These are phyloP conservation scores for Sebastes schlegelii DNA, from an alignment of 2,113 vertebrate genomes.

Conservation along the genomic window DNA sequence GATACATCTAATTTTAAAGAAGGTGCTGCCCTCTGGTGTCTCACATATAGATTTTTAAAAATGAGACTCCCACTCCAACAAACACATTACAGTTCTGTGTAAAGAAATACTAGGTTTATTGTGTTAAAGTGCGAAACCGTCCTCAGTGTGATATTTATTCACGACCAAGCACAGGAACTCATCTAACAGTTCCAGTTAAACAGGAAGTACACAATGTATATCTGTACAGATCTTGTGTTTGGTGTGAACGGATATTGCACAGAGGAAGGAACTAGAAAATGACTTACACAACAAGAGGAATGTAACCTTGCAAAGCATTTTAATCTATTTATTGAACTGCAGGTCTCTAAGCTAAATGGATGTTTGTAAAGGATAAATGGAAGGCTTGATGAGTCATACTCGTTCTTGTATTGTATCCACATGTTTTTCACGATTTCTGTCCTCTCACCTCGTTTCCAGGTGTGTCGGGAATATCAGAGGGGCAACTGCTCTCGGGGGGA, in stretches of 20 bases:
- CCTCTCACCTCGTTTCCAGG: constrained; percentile 76
- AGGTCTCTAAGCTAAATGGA: constrained; percentile 9
- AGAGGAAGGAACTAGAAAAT: not conserved
- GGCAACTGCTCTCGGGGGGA: constrained; percentile 97
- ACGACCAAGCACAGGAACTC: not conserved
- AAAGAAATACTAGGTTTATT: not conserved
- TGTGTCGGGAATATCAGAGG: constrained; percentile 97
- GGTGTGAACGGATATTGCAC: not conserved
- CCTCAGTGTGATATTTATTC: not conserved
- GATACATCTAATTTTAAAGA: constrained; percentile 36
- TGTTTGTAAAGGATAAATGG: not conserved
- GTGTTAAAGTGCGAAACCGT: not conserved
- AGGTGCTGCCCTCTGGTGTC: constrained; percentile 81
- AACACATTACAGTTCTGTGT: not conserved
- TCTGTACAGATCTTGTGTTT: not conserved
- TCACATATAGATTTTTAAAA: constrained; percentile 12
- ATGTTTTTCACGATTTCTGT: not conserved
- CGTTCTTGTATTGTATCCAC: not conserved
- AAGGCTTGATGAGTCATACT: constrained; percentile 21
- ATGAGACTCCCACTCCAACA: not conserved
- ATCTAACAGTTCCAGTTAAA: not conserved
- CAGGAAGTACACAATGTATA: not conserved
- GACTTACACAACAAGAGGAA: not conserved
- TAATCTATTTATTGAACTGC: not conserved
- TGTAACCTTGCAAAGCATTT: not conserved